Percentiles rank a stretch among this genome's conserved stretches.
Evolutionary conservation across 2,113 vertebrate genomes (phyloP).

Genomic region (Etheostoma cragini): DNA sequence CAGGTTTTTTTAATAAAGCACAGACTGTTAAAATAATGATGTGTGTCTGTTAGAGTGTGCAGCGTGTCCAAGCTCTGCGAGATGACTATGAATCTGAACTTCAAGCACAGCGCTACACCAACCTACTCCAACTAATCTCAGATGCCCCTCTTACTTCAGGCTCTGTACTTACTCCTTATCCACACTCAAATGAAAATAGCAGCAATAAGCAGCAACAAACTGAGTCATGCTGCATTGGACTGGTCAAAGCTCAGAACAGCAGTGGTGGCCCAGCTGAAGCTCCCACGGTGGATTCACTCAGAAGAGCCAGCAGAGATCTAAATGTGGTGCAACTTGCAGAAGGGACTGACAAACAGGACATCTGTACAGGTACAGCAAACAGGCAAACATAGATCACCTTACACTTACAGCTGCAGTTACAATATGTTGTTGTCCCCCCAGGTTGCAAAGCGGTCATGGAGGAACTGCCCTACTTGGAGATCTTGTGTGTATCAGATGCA

Average conservation of each 20-base stretch:
- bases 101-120: slow-evolving; percentile 33
- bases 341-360: slow-evolving; percentile 45
- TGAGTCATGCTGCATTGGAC: slow-evolving; percentile 2
- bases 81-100: slow-evolving; percentile 57
- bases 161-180: not conserved
- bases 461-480: slow-evolving; percentile 83
- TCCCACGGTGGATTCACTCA: not conserved
- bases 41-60: slow-evolving; percentile 52
- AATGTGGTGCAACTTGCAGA: slow-evolving; percentile 25
- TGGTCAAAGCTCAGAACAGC: slow-evolving; percentile 1
- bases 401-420: not conserved
- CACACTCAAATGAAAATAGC: slow-evolving; percentile 19
- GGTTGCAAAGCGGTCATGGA: slow-evolving; percentile 70
- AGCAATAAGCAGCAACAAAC: not conserved
- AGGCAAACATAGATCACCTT: not conserved
- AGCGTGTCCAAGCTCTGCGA: slow-evolving; percentile 38
- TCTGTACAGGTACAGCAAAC: slow-evolving; percentile 72
- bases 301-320: not conserved
- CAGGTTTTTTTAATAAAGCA: not conserved
- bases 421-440: slow-evolving; percentile 32
- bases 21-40: not conserved
- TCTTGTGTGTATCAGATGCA: slow-evolving; percentile 64
- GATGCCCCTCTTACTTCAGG: slow-evolving; percentile 20
- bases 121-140: slow-evolving; percentile 53
- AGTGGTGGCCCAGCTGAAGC: not conserved